These are phyloP conservation scores for Myrmecophaga tridactyla DNA, from an alignment of 2,113 vertebrate genomes.

Conservation along the genomic window DNA sequence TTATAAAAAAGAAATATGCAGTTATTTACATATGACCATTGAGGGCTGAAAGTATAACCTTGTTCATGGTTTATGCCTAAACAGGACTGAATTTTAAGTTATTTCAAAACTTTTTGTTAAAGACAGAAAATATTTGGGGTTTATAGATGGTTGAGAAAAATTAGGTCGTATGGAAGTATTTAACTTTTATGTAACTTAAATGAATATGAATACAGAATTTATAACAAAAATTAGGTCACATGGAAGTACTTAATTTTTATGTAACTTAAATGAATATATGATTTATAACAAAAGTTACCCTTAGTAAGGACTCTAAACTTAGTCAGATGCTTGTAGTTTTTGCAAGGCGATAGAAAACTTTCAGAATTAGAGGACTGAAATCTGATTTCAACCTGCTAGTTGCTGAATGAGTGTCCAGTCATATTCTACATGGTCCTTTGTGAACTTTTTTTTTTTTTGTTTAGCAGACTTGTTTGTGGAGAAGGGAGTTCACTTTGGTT, in stretches of 20 bases:
- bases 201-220: constrained; percentile 45
- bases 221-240: constrained; percentile 46
- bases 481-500: constrained; percentile 45
- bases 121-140: constrained; percentile 25
- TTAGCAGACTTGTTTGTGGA: constrained; percentile 3
- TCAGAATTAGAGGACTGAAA: constrained; percentile 44
- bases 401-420: constrained; percentile 23
- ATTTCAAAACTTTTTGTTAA: constrained; percentile 68
- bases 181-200: constrained; percentile 12
- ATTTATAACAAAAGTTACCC: constrained; percentile 43
- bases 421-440: constrained; percentile 20
- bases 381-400: constrained; percentile 21
- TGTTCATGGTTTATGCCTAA: constrained; percentile 46
- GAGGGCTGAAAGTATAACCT: constrained; percentile 27
- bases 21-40: neutral
- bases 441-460: constrained; percentile 50
- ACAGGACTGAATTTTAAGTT: constrained; percentile 68
- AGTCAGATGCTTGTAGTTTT: constrained; percentile 37
- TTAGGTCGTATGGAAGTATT: constrained; percentile 23
- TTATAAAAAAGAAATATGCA: constrained; percentile 32
- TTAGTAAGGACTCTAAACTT: constrained; percentile 52
- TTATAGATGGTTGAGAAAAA: constrained; percentile 39
- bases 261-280: constrained; percentile 27
- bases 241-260: neutral
- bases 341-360: constrained; percentile 39